Evolutionary conservation across 2,797 vertebrate species (phyloP).

Genomic region (Gymnodraco acuticeps): DNA sequence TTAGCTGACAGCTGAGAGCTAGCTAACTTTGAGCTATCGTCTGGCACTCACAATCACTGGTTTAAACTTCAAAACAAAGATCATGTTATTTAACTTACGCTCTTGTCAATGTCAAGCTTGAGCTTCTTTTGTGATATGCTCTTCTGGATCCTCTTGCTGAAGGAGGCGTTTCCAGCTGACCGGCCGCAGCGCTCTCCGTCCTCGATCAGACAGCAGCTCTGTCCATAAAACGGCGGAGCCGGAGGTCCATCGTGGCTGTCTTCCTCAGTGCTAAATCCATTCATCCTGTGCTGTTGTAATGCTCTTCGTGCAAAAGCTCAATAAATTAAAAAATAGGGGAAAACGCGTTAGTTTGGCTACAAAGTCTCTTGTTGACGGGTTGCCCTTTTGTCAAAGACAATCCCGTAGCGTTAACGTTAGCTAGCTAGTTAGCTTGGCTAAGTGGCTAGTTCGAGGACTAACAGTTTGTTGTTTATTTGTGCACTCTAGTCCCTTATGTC

Average conservation of each 20-base stretch:
- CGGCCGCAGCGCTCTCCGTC: constrained; percentile 95
- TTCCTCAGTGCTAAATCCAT: constrained; percentile 97
- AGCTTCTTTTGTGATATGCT: constrained; percentile 98
- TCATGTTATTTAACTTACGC: constrained; percentile 82
- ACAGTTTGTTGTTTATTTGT: neutral
- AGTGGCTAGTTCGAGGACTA: constrained; percentile 12
- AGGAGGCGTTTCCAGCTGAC: constrained; percentile 96
- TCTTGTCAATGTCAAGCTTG: constrained; percentile 97
- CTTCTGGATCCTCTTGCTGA: constrained; percentile 98
- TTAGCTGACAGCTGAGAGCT: constrained; percentile 48
- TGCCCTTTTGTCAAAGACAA: constrained; percentile 55
- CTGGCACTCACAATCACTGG: neutral
- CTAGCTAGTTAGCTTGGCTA: constrained; percentile 45
- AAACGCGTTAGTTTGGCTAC: neutral
- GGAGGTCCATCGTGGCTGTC: constrained; percentile 95
- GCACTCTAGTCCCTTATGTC: neutral
- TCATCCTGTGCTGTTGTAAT: constrained; percentile 81
- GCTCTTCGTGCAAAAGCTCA: no score
- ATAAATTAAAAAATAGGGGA: neutral
- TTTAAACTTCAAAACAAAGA: neutral
- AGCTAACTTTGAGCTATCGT: neutral
- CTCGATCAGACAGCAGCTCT: constrained; percentile 97
- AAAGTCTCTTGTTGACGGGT: constrained; percentile 12
- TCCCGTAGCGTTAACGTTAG: constrained; percentile 29
- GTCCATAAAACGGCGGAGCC: constrained; percentile 91